A percentile compares a stretch with the other conserved stretches of the same genome.
These are phyloP conservation scores for Petroica traversi DNA, from an alignment of 2,113 vertebrate species.

Conservation along the genomic window DNA sequence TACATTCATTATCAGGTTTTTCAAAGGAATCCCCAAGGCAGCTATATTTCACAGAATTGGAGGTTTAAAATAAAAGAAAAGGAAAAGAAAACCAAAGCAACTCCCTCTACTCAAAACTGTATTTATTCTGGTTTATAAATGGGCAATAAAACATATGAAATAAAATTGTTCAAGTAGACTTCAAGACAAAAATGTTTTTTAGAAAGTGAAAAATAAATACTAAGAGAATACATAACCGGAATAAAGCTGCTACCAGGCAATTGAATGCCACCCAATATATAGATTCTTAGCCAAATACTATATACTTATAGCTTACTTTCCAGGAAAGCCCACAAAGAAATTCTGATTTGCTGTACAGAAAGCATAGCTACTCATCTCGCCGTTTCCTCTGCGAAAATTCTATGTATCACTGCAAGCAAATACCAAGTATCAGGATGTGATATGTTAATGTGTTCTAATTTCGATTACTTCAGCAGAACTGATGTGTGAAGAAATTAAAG, in stretches of 20 bases:
- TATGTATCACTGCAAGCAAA: not conserved
- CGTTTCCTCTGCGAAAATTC: not conserved
- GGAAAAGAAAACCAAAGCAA: not conserved
- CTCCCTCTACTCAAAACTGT: slow-evolving; percentile 2
- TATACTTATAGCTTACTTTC: not conserved
- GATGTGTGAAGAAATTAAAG: slow-evolving; percentile 64
- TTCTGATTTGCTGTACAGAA: not conserved
- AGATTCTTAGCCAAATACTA: not conserved
- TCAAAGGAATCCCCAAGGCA: slow-evolving; percentile 67
- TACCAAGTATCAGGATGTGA: slow-evolving; percentile 23
- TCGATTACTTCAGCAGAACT: slow-evolving; percentile 67
- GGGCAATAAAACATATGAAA: not conserved
- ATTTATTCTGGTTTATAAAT: slow-evolving; percentile 55
- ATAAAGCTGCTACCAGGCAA: not conserved
- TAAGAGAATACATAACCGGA: not conserved
- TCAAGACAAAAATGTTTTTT: not conserved
- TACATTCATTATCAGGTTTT: slow-evolving; percentile 71
- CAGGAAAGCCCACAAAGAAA: not conserved
- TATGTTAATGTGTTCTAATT: slow-evolving; percentile 59
- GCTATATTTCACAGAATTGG: slow-evolving; percentile 57
- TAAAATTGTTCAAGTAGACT: slow-evolving; percentile 10
- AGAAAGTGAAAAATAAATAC: not conserved
- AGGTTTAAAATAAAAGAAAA: slow-evolving; percentile 56
- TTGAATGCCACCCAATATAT: not conserved
- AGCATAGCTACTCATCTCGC: not conserved